A percentile compares a stretch with the other conserved stretches of the same genome.
These are phyloP conservation scores for Cephalopholis sonnerati DNA, from an alignment of 2,113 vertebrate species.

Conservation along the genomic window DNA sequence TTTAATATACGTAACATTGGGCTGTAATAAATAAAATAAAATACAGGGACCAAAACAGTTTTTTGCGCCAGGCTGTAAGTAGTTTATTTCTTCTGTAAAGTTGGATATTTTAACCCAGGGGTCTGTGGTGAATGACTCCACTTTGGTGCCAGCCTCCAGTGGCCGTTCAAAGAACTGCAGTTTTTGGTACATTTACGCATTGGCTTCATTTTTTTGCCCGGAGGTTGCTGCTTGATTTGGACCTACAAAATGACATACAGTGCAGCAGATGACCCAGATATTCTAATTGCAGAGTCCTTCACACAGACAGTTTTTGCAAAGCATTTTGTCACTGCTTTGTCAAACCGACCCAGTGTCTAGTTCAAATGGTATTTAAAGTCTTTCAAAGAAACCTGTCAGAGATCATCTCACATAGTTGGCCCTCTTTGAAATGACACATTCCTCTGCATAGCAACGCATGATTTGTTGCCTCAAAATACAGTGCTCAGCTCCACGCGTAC, in stretches of 20 bases:
- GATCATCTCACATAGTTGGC: conserved; percentile 43
- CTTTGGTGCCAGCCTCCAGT: too few species aligned
- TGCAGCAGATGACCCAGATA: conserved; percentile 14
- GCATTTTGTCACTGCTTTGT: conserved; percentile 40
- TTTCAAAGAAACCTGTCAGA: conserved; percentile 56
- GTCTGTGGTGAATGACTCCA: too few species aligned
- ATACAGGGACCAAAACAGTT: too few species aligned
- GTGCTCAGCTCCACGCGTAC: conserved; percentile 16
- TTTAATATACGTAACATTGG: too few species aligned
- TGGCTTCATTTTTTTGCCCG: too few species aligned
- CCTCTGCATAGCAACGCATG: conserved; percentile 64
- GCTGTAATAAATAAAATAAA: too few species aligned
- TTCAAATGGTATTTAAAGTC: conserved; percentile 42
- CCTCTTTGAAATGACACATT: conserved; percentile 74
- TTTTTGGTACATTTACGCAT: too few species aligned
- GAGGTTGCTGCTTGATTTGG: too few species aligned
- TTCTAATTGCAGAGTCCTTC: conserved; percentile 31
- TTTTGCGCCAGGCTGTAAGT: too few species aligned
- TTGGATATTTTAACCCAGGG: too few species aligned
- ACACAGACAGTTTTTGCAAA: conserved; percentile 2
- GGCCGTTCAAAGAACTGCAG: too few species aligned
- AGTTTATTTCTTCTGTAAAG: too few species aligned
- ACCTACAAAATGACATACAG: neutral
- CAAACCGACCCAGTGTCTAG: conserved; percentile 4
- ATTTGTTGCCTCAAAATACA: conserved; percentile 71